Evolutionary conservation across 2,888 invertebrate genomes (phyloP).

Genomic region (Nymphalis urticae): DNA sequence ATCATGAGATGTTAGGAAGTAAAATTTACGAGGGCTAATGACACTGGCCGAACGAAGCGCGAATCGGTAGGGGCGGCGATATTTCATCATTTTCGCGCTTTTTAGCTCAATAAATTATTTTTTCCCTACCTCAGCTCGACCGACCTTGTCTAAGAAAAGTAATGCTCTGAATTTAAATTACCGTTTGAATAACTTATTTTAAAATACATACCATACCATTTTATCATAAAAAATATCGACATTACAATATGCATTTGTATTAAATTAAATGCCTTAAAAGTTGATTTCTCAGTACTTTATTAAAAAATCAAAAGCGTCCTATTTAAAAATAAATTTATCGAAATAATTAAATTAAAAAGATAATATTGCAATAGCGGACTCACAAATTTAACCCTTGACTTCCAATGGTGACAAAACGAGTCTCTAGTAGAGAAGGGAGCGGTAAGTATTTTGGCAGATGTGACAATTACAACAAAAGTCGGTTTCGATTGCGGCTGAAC

Average conservation of each 20-base stretch:
- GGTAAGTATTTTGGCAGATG: slow-evolving; percentile 70
- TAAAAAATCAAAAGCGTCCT: too few relatives aligned
- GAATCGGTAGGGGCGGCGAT: slow-evolving; percentile 60
- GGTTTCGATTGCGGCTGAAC: slow-evolving; percentile 75
- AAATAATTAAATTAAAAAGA: slow-evolving; percentile 1
- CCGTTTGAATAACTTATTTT: slow-evolving; percentile 2
- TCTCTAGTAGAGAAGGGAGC: slow-evolving; percentile 36
- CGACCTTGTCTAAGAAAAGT: slow-evolving; percentile 39
- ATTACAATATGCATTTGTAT: too few relatives aligned
- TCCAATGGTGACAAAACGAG: slow-evolving; percentile 34
- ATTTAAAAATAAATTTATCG: background rate
- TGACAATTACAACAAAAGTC: slow-evolving; percentile 70
- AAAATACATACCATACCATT: slow-evolving; percentile 3
- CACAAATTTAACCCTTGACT: slow-evolving; percentile 46
- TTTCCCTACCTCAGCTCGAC: slow-evolving; percentile 42
- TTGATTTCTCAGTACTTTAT: background rate
- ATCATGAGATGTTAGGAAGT: slow-evolving; percentile 14
- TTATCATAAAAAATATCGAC: background rate
- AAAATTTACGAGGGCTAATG: slow-evolving; percentile 68
- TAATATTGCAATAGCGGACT: slow-evolving; percentile 11
- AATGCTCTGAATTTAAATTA: slow-evolving; percentile 52
- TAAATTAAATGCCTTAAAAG: background rate
- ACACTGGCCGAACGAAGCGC: slow-evolving; percentile 56
- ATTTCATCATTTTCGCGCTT: slow-evolving; percentile 72
- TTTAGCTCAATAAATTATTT: slow-evolving; percentile 67